Conservation (phyloP, 1,140 invertebrate genomes). For the Papilio glaucus region DNA sequence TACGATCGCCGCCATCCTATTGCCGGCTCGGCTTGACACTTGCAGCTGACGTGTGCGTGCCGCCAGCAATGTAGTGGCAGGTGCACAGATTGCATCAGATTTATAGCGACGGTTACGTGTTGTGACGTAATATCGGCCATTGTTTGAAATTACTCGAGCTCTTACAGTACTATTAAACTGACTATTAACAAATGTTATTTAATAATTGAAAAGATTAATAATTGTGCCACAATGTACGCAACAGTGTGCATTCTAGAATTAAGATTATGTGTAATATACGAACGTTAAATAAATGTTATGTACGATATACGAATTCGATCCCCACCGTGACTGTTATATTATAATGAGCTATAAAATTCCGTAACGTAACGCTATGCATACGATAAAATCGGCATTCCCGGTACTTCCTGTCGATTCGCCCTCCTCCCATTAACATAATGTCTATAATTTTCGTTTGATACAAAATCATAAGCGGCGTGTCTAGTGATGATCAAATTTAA, state of each 20-base stretch:
- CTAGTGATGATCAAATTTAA: slow-evolving; percentile 38
- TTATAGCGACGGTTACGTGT: slow-evolving; percentile 41
- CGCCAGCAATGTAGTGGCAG: slow-evolving; percentile 48
- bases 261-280: too few relatives aligned
- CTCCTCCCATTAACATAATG: slow-evolving; percentile 36
- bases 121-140: slow-evolving; percentile 17
- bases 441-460: slow-evolving; percentile 41
- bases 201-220: too few relatives aligned
- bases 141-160: background rate
- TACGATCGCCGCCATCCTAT: slow-evolving; percentile 53
- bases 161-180: background rate
- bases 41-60: slow-evolving; percentile 43
- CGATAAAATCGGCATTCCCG: slow-evolving; percentile 35
- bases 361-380: slow-evolving; percentile 6
- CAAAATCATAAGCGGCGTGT: slow-evolving; percentile 38
- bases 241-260: too few relatives aligned
- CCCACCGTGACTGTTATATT: background rate
- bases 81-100: slow-evolving; percentile 45
- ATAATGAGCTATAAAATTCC: slow-evolving; percentile 31
- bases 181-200: background rate
- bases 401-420: slow-evolving; percentile 31
- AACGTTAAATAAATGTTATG: too few relatives aligned
- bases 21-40: slow-evolving; percentile 51
- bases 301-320: too few relatives aligned
- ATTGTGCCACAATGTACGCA: too few relatives aligned